Base-by-base conservation (phyloP, 2,113 vertebrate genomes). In the Lepisosteus oculatus region DNA sequence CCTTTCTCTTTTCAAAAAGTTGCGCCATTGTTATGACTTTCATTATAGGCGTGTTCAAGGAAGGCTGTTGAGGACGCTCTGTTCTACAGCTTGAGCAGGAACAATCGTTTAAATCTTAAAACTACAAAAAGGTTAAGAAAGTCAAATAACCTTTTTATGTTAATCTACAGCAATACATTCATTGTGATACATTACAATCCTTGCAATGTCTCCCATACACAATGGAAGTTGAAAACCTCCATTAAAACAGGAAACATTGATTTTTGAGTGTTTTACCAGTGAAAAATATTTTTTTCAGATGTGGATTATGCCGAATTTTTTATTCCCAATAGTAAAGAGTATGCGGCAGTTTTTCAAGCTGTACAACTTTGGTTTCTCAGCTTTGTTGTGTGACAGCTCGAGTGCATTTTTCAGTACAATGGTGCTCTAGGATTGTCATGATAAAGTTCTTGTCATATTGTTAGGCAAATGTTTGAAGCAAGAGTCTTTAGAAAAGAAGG, bases 131-230 rank as follows among this genome's bases (percentile, higher is more conserved):
- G 47, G 44, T 55, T 55, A 55, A 57, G 67, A 41, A 56, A 57
- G 67, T 57, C 67, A 55, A 29, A 41, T 47, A 67, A 13, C 56
- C 29, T 67, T 67, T 67, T 15, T 55, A n/a, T 68, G 67, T 55
- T 55, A 57, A 59, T 55, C 8, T 42, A 11, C 47, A 67, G 15
- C n/a, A 41, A 54, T 17, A 41, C 3, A 55, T 56, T 57, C 54
- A 69, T 43, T 42, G 9, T 43, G 29, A 29, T 29, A 29, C 29
- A 2, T 29, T 29, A 29, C 29, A 29, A 29, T 29, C 29, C 29
- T 29, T 29, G 29, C 29, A 43, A 43, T 29, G 11, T 69, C 3
- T 59, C 55, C 29, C 55, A 54, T 43, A 43, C 12, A n/a, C 29
- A 11, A 54, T 13, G 55, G 7, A 57, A 57, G 29, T 29, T 68